Evolutionary conservation across 2,797 vertebrate genomes (phyloP).

Genomic region (Staurois parvus): DNA sequence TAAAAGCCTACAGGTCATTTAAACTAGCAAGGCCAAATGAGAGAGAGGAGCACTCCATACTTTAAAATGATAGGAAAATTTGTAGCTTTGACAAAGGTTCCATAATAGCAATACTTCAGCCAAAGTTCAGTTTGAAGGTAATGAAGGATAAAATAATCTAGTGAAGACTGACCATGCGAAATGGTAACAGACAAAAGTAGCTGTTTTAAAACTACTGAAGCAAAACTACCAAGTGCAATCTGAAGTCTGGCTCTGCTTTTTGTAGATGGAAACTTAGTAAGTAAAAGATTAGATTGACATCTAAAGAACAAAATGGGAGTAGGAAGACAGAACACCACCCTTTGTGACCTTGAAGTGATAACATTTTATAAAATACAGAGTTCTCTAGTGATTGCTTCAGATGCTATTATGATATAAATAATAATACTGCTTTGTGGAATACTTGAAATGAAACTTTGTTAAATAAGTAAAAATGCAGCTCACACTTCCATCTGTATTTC

Average conservation of each 20-base stretch:
- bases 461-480: conserved; percentile 26
- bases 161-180: conserved; percentile 66
- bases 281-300: conserved; percentile 59
- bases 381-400: conserved; percentile 51
- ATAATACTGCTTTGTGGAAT: conserved; percentile 37
- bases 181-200: conserved; percentile 68
- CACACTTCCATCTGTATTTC: not conserved
- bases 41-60: conserved; percentile 65
- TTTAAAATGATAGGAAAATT: conserved; percentile 71
- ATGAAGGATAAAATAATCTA: conserved; percentile 75
- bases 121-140: conserved; percentile 73
- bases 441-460: conserved; percentile 16
- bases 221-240: conserved; percentile 59
- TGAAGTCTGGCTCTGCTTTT: conserved; percentile 59
- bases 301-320: conserved; percentile 43
- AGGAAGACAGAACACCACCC: conserved; percentile 47
- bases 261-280: conserved; percentile 54
- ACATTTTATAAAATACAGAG: conserved; percentile 60
- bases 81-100: conserved; percentile 68
- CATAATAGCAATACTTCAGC: conserved; percentile 69
- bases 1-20: conserved; percentile 65
- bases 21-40: conserved; percentile 65
- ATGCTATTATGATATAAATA: conserved; percentile 42
- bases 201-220: conserved; percentile 70
- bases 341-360: conserved; percentile 60